phyloP scores from a whole-genome alignment of 2,113 vertebrate species.

The Ceuthmochares aereus region DNA sequence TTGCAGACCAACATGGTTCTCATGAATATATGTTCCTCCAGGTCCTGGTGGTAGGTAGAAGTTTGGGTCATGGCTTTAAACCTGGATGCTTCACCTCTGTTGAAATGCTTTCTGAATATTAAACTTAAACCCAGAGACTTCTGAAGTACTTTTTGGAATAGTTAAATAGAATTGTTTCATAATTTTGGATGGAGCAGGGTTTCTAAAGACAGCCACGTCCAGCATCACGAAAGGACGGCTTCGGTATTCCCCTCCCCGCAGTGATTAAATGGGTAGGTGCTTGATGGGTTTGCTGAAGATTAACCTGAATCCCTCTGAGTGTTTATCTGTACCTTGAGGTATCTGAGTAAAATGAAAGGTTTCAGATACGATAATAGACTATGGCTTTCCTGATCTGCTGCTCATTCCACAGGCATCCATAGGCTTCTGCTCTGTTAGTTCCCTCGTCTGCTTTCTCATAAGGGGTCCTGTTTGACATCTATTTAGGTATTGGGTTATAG shows the following conservation, averaged over 20 bases:
- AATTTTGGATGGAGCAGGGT: background rate
- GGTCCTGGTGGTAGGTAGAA: background rate
- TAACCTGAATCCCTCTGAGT: background rate
- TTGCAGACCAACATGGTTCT: background rate
- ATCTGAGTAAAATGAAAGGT: background rate
- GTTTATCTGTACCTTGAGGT: background rate
- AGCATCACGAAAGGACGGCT: background rate
- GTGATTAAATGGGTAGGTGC: background rate
- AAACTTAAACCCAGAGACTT: background rate
- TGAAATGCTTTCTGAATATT: background rate
- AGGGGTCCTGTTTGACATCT: background rate
- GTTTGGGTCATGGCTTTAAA: background rate
- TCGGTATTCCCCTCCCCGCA: background rate
- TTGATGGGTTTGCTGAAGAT: background rate
- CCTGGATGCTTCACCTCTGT: background rate
- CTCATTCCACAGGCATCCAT: fast-evolving
- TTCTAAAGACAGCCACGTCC: background rate
- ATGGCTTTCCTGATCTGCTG: background rate
- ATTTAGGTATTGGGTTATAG: background rate
- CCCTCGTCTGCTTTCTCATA: background rate
- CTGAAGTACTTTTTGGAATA: background rate
- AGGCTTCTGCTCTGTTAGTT: background rate
- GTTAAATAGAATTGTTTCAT: background rate
- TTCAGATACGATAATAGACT: background rate
- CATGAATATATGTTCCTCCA: background rate